Base-by-base conservation (phyloP, 2,888 invertebrate species). In the Dermolepida albohirtum region DNA sequence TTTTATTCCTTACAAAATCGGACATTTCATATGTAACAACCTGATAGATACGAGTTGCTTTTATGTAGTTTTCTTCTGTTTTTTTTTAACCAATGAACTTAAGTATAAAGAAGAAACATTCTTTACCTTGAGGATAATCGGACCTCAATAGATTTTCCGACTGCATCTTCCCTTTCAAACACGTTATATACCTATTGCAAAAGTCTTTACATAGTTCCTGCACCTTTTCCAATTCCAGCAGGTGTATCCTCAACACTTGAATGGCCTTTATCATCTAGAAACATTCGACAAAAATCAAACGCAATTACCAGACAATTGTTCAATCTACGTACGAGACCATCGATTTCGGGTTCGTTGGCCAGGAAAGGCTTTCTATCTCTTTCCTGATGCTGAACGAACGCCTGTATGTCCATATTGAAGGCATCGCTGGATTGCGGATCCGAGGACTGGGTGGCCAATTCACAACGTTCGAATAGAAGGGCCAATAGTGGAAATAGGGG, bases 131-230 rank as follows among this genome's bases (percentile, higher is more conserved):
- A 66, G 89, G 88, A 81, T 94, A 94, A 81, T 94, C 94, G 66
- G 92, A 92, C 76, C 94, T 85, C 54, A 94, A 85, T 62, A 95
- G 83, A 82, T 94, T 94, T 79, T 94, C 94, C 79, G 93, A 94
- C 83, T 94, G 94, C 94, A 94, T 94, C 84, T 95, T 91, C 72
- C 93, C 92, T 82, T 95, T 95, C 74, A 96, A 86, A 80, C 95
- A 95, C 52, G 94, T 92, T 74, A 93, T 96, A 85, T 97, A 97
- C 63, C 96, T 88, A 73, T 92, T 93, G 86, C 96, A 96, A 86
- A 97, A 97, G 85, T 97, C 96, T 77, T 95, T 93, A 84, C 96
- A 97, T 77, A 97, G 81, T 83, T 97, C 96, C 83, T 96, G 95
- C 12, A 97, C 96, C 83, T 97, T 97, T 84, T 96, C 95, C 81